Base-by-base conservation (phyloP, 2,113 vertebrate species). In the Cyprinodon tularosa region DNA sequence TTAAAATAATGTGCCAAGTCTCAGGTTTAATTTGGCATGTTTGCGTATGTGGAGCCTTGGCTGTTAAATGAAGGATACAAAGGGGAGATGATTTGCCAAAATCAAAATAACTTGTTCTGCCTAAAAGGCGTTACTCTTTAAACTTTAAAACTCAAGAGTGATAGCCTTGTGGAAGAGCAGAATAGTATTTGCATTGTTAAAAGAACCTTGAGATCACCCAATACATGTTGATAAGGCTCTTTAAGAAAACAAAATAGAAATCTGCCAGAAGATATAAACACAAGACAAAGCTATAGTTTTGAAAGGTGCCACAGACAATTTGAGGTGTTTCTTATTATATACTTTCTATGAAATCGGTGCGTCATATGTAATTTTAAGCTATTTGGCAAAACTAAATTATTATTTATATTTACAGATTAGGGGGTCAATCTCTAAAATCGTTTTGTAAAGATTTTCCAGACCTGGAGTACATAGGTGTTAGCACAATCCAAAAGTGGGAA, bases 11-110 rank as follows among this genome's bases (percentile, higher is more conserved):
- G 65, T 59, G 14, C 22, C 63, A 20, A 8, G 15, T 36, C 53
- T 71, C 0, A 8, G 17, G 22, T 64, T 71, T 59, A 70, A 70
- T 77, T 62, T 77, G 22, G 20, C 11, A 22, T 36, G 14, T 62
- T 37, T 53, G 61, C n/a, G 29, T 62, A 9, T 62, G n/a, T 45
- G 45, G 13, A 45, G 50, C 40, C 20, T 12, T 37, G 67, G 38
- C 39, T 53, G 9, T n/a, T 69, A 42, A 69, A 9, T 57, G 6
- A 69, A 44, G 1, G 29, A 63, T 40, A 63, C 12, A 36, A 47
- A 66, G 29, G 11, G n/a, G 15, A n/a, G n/a, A 29, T 12, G 22
- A 11, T 57, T 72, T 62, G 60, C 4, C 61, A 70, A 64, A 59
- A 65, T 38, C 62, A 20, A 47, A 50, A 36, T 36, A 12, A 57